phyloP scores from a whole-genome alignment of 2,797 vertebrate genomes.

The Chelonia mydas region DNA sequence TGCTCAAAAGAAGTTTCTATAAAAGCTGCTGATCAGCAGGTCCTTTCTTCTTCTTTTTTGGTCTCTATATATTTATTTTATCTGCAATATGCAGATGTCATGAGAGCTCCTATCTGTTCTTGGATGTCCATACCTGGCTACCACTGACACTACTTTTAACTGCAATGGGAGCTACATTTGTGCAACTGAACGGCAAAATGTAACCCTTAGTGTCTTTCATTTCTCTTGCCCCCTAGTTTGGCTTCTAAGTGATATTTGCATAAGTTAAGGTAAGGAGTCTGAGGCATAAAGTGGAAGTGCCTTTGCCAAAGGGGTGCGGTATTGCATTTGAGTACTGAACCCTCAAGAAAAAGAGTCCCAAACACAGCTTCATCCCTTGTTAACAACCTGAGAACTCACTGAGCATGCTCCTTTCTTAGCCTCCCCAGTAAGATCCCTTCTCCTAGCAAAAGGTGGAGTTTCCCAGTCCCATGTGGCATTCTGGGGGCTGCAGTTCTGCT shows the following conservation, averaged over 20 bases:
- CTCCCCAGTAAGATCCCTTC: neutral
- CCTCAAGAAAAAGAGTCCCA: accelerated
- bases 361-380: neutral
- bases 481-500: neutral
- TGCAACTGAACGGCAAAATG: accelerated
- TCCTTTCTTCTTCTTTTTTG: neutral
- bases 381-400: neutral
- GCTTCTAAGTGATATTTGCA: neutral
- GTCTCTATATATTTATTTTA: neutral
- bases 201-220: accelerated
- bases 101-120: neutral
- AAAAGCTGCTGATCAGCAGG: constrained; percentile 1
- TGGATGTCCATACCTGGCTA: neutral
- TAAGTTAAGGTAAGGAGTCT: neutral
- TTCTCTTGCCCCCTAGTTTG: accelerated
- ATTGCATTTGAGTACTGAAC: accelerated
- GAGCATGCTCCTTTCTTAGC: neutral
- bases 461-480: neutral
- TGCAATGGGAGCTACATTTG: neutral
- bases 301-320: accelerated
- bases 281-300: neutral
- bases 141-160: neutral
- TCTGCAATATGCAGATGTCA: neutral
- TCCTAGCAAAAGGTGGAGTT: neutral
- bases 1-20: constrained; percentile 37